These are phyloP conservation scores for Gastrophysa polygoni DNA, from an alignment of 2,888 invertebrate genomes.

Conservation along the genomic window DNA sequence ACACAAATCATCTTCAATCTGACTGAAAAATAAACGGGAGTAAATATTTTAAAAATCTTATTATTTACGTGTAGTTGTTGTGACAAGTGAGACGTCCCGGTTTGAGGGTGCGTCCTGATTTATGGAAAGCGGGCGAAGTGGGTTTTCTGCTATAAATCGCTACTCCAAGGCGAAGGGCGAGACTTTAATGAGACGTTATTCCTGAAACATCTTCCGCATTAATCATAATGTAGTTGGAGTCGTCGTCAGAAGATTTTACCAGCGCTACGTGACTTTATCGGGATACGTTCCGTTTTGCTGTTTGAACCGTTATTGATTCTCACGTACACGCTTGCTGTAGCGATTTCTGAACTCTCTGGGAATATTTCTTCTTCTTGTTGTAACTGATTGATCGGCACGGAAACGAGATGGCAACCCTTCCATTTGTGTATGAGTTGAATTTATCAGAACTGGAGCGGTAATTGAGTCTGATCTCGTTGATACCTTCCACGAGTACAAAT, in stretches of 20 bases:
- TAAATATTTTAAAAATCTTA: constrained; percentile 43
- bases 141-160: constrained; percentile 53
- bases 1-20: constrained; percentile 44
- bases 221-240: constrained; percentile 46
- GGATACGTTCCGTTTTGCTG: constrained; percentile 24
- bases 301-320: constrained; percentile 20
- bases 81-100: constrained; percentile 43
- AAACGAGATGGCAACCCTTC: not conserved
- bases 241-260: constrained; percentile 37
- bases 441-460: too few relatives aligned
- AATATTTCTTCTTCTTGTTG: not conserved
- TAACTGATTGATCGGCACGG: constrained; percentile 3
- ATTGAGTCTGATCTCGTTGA: too few relatives aligned
- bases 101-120: constrained; percentile 44
- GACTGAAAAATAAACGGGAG: constrained; percentile 37
- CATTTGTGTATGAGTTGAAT: not conserved
- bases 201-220: constrained; percentile 53
- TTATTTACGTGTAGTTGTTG: constrained; percentile 51
- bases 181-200: constrained; percentile 57
- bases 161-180: constrained; percentile 45
- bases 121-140: constrained; percentile 50
- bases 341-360: constrained; percentile 9
- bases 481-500: too few relatives aligned
- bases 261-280: constrained; percentile 36
- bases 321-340: constrained; percentile 17